Conservation (phyloP, 2,888 invertebrate species). For the Phyllotreta striolata region DNA sequence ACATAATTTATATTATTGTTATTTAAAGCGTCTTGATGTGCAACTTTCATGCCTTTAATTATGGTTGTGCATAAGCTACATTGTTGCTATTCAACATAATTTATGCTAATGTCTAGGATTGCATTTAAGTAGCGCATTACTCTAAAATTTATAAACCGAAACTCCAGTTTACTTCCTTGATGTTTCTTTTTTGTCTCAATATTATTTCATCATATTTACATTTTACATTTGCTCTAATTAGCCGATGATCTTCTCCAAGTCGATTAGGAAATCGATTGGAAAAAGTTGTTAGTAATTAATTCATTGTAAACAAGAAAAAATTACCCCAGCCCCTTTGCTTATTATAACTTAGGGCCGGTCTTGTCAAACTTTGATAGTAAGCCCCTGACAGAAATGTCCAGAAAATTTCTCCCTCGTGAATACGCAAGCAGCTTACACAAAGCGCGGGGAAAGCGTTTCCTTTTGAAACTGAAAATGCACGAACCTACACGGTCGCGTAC, state of each 20-base stretch:
- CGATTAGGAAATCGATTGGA: too few relatives aligned
- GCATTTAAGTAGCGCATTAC: slow-evolving; percentile 46
- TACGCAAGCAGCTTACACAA: slow-evolving; percentile 60
- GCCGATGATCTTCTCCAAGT: too few relatives aligned
- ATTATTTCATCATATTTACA: slow-evolving; percentile 27
- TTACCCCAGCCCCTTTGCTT: slow-evolving; percentile 35
- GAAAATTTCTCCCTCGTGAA: slow-evolving; percentile 63
- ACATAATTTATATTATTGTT: slow-evolving; percentile 21
- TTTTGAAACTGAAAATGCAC: slow-evolving; percentile 61
- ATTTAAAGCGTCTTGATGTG: slow-evolving; percentile 17
- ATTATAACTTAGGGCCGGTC: slow-evolving; percentile 44
- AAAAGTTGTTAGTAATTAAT: too few relatives aligned
- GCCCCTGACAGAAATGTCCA: slow-evolving; percentile 57
- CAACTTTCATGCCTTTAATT: slow-evolving; percentile 18
- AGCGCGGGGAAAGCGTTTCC: slow-evolving; percentile 59
- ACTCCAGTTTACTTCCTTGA: slow-evolving; percentile 45
- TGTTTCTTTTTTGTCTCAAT: slow-evolving; percentile 30
- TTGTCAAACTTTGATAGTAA: slow-evolving; percentile 35
- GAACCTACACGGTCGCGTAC: slow-evolving; percentile 57
- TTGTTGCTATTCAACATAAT: slow-evolving; percentile 11
- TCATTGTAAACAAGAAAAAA: too few relatives aligned
- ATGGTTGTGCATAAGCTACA: slow-evolving; percentile 13
- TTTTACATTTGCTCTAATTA: too few relatives aligned
- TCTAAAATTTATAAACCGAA: slow-evolving; percentile 46
- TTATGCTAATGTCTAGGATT: slow-evolving; percentile 22